Evolutionary conservation across 2,797 vertebrate species (phyloP), one percentile per base, ranked within the genome.

Genomic region (Huso huso): DNA sequence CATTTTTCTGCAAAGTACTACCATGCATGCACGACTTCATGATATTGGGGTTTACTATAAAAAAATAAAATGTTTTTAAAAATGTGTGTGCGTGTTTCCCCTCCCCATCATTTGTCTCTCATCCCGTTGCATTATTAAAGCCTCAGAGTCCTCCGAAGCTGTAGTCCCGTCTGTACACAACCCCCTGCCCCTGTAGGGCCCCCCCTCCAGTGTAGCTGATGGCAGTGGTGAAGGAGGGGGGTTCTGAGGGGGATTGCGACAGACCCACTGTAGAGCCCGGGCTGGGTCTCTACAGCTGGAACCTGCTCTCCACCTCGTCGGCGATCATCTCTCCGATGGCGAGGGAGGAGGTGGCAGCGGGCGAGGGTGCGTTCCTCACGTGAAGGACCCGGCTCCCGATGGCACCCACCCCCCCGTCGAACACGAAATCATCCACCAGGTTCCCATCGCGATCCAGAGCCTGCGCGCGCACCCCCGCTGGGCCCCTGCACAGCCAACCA

Each of bases 361-460:
- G 96, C 0, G 96, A 99, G 0, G 96, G 96, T 0, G 96, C 96
- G 0, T 98, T 99, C 50, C 96, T 87, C 69, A 98, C 93, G 0
- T 99, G 96, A 48, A 99, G 92, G 63, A 99, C 82, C 0, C 88
- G 82, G 37, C 87, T 85, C 13, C 88, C 93, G 1, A 94, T 77
- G 0, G 83, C 84, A 0, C 94, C 95, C 0, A 79, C 63, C 7
- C 96, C 96, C 1, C 92, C 91, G 0, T 97, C 95, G 7, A 98
- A 99, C 59, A 98, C 94, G 63, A 99, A 98, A 74, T 99, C 96
- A 6, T 99, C 96, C 69, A 99, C 86, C 0, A 99, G 79, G 67
- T 93, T 95, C 3, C 96, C 96, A 0, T 88, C 74, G 0, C 75
- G 80, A 76, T 97, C 93, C 71, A 99, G 72, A 3, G 96, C 96